A percentile compares a stretch with the other conserved stretches of the same genome.
Conservation (phyloP, 2,888 invertebrate genomes). For the Hirtodrosophila duncani region DNA sequence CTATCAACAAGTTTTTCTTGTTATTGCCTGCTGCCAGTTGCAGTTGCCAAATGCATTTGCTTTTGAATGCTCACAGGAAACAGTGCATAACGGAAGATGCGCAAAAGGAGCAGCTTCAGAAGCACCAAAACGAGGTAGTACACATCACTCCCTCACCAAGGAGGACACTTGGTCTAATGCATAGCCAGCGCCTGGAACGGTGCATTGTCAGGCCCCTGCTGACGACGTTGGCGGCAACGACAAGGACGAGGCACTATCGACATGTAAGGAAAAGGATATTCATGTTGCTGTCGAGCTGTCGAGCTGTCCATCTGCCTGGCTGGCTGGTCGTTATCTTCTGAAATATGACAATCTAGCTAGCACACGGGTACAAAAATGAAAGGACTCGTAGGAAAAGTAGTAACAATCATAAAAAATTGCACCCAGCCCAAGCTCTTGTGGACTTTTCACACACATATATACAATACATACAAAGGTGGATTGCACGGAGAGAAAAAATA, state of each 20-base stretch:
- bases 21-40: conserved; percentile 39
- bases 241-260: conserved; percentile 26
- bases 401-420: conserved; percentile 3
- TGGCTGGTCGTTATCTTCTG: conserved; percentile 51
- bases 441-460: too few relatives aligned
- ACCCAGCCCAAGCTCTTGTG: too few relatives aligned
- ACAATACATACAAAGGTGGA: too few relatives aligned
- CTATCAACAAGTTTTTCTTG: conserved; percentile 60
- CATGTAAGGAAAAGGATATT: conserved; percentile 47
- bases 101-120: conserved; percentile 25
- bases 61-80: conserved; percentile 21
- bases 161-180: too few relatives aligned
- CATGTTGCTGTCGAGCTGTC: conserved; percentile 35
- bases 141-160: too few relatives aligned
- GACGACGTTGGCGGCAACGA: not conserved
- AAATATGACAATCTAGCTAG: conserved; percentile 58
- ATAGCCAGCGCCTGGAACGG: too few relatives aligned
- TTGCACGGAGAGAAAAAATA: too few relatives aligned
- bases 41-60: conserved; percentile 43
- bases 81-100: conserved; percentile 33
- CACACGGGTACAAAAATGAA: not conserved
- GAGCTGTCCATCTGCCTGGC: conserved; percentile 48
- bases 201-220: not conserved
- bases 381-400: not conserved
- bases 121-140: too few relatives aligned